Percentiles rank a stretch among this genome's conserved stretches.
phyloP scores from a whole-genome alignment of 1,140 invertebrate species.

The Drosophila paulistorum region DNA sequence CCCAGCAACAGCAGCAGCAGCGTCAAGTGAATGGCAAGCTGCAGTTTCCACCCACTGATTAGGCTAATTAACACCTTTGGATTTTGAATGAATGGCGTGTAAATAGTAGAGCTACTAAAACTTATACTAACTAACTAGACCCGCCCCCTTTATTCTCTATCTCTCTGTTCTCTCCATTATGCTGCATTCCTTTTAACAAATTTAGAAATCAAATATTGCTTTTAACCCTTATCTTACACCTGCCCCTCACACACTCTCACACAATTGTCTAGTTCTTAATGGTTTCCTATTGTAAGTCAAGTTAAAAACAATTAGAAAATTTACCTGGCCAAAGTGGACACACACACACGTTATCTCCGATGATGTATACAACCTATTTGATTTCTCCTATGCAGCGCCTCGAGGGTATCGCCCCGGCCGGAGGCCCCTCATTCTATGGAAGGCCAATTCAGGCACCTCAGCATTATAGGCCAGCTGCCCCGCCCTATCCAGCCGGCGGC shows the following conservation, averaged over 20 bases:
- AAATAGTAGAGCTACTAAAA: conserved; percentile 39
- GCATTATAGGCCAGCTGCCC: conserved; percentile 84
- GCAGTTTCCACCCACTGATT: conserved; percentile 49
- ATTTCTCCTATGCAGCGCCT: conserved; percentile 52
- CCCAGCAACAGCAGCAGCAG: conserved; percentile 7
- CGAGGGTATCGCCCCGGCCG: conserved; percentile 54
- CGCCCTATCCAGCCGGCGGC: conserved; percentile 59
- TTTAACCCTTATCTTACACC: neutral
- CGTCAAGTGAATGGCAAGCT: conserved; percentile 52
- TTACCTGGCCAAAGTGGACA: too few relatives aligned
- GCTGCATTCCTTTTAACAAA: neutral
- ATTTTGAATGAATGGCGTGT: conserved; percentile 35
- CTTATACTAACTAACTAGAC: neutral
- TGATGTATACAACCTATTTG: conserved; percentile 3
- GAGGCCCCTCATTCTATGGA: conserved; percentile 54
- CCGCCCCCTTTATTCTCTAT: too few relatives aligned
- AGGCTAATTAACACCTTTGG: conserved; percentile 14
- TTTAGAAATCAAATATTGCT: conserved; percentile 20
- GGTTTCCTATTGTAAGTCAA: conserved; percentile 21
- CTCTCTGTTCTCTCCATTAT: too few relatives aligned
- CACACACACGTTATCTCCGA: neutral
- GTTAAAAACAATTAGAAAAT: neutral
- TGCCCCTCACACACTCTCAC: neutral
- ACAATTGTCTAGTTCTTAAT: conserved; percentile 16
- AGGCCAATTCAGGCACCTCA: conserved; percentile 63